Evolutionary conservation across 2,797 vertebrate genomes (phyloP), one percentile per base, ranked within the genome.

Genomic region (Lagodon rhomboides): DNA sequence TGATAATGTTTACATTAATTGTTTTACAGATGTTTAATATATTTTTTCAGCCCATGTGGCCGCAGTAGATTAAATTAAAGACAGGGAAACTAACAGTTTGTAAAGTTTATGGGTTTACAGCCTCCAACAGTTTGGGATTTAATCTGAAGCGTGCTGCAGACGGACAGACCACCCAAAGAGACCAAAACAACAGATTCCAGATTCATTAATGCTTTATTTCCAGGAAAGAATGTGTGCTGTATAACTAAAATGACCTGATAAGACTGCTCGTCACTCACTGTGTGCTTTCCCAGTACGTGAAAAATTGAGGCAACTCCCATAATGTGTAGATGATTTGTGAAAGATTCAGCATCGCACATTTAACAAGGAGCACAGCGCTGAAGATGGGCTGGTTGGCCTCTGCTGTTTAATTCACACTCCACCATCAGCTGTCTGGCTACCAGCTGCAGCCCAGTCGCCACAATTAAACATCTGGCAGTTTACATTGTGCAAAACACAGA

Each of bases 81-180:
- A 47, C 38, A 62, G 5, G 15, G 53, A 44, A 64, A 68, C 15
- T 50, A 43, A 51, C 67, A 72, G 25, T 69, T 72, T 43, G 16
- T 62, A 12, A n/a, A 68, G 75, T 72, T 30, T 74, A 64, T 67
- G 63, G 68, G 41, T 66, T 22, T 63, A 7, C 12, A 77, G 46
- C 23, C 25, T 44, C 46, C 51, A 67, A 18, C 30, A 25, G 8
- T 69, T 58, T 53, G 46, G 30, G 38, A n/a, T 68, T 55, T 46
- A 64, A 51, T 58, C 20, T 73, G 9, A 20, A 25, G 9, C 1
- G 3, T 16, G 30, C 23, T 44, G 47, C 25, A 51, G 60, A 51
- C 22, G 43, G 60, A 51, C 58, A 56, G 67, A 75, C 84, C 82
- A 78, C 73, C 73, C 66, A 74, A 53, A 63, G 34, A 49, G 23